phyloP scores from a whole-genome alignment of 2,888 invertebrate species.

The Pelosia muscerda region DNA sequence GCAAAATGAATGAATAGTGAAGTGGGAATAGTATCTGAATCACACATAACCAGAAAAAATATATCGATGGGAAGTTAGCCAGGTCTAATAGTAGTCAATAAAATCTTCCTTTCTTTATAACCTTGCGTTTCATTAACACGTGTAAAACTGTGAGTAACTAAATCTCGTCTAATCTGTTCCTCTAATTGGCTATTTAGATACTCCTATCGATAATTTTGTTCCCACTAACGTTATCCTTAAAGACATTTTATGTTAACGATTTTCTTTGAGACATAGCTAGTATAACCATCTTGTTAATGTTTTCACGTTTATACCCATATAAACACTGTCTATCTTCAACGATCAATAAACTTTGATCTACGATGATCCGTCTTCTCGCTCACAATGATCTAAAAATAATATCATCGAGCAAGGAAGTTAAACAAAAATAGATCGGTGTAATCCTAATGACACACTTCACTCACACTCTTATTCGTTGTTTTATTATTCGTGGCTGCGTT shows the following conservation, averaged over 20 bases:
- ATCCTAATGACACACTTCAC: slow-evolving; percentile 80
- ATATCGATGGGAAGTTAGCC: no score
- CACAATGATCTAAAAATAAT: slow-evolving; percentile 64
- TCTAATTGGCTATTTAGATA: slow-evolving; percentile 13
- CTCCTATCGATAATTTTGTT: slow-evolving; percentile 21
- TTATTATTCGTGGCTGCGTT: slow-evolving; percentile 60
- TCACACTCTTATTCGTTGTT: slow-evolving; percentile 60
- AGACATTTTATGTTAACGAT: slow-evolving; percentile 37
- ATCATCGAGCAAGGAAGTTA: slow-evolving; percentile 54
- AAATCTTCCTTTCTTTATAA: not conserved
- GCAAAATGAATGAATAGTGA: no score
- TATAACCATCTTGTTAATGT: slow-evolving; percentile 43
- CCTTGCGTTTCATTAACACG: not conserved
- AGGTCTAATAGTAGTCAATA: no score
- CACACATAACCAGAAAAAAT: no score
- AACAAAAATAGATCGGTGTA: slow-evolving; percentile 73
- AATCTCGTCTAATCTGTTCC: slow-evolving; percentile 17
- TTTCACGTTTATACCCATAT: slow-evolving; percentile 42
- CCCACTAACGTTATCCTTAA: slow-evolving; percentile 28
- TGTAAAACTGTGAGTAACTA: slow-evolving; percentile 9
- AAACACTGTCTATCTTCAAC: slow-evolving; percentile 55
- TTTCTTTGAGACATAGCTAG: slow-evolving; percentile 37
- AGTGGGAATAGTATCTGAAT: no score
- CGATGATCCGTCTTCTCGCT: slow-evolving; percentile 67
- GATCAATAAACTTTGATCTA: slow-evolving; percentile 73